phyloP scores from a whole-genome alignment of 2,797 vertebrate species.

The Numenius phaeopus region DNA sequence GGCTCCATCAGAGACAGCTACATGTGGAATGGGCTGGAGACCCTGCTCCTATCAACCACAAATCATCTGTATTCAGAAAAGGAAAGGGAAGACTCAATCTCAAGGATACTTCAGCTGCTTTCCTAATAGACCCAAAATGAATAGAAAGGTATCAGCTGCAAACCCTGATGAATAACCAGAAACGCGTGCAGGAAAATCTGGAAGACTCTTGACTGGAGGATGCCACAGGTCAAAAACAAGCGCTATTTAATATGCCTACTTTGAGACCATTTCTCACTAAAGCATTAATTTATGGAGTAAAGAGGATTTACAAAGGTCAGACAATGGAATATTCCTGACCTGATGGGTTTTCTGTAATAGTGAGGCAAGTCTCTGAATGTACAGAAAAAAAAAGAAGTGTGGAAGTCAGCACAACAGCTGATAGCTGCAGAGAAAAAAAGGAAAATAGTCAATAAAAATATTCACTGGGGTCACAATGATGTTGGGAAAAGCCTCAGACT shows the following conservation, averaged over 20 bases:
- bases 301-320: constrained; percentile 47
- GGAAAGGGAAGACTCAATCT: not conserved
- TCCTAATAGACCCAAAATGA: not conserved
- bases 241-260: not conserved
- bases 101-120: not conserved
- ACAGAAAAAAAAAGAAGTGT: not conserved
- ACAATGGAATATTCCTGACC: not conserved
- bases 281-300: constrained; percentile 13
- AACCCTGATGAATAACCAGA: not conserved
- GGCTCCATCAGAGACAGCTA: not conserved
- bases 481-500: not conserved
- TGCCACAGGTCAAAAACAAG: not conserved
- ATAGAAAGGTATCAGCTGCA: not conserved
- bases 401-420: not conserved
- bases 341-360: not conserved
- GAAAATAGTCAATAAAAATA: not conserved
- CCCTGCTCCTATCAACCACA: accelerated
- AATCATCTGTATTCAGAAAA: not conserved
- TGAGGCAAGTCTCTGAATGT: not conserved
- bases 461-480: not conserved
- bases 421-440: not conserved
- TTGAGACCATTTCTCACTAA: not conserved
- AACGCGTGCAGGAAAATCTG: accelerated
- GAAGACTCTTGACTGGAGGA: not conserved
- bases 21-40: accelerated